Percentiles rank a stretch among this genome's conserved stretches.
These are phyloP conservation scores for Calephelis nemesis DNA, from an alignment of 1,140 invertebrate genomes.

Conservation along the genomic window DNA sequence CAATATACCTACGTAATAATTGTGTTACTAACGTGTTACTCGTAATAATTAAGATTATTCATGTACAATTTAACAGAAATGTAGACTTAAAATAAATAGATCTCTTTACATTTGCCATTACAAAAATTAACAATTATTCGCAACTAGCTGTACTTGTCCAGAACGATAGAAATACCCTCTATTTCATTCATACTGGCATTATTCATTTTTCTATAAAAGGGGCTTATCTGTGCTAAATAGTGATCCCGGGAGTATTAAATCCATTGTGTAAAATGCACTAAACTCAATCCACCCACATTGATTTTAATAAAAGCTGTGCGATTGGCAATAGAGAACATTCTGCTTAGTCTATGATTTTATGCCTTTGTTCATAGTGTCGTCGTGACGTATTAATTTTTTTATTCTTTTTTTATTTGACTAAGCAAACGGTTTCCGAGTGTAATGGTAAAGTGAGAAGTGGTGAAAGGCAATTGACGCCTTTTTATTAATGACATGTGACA, in stretches of 20 bases:
- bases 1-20: too few species aligned
- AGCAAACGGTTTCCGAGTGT: too few species aligned
- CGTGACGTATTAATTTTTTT: background rate
- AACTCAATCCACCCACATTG: slow-evolving; percentile 43
- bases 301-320: slow-evolving; percentile 20
- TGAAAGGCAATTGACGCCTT: too few species aligned
- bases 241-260: slow-evolving; percentile 62
- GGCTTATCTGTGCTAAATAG: slow-evolving; percentile 69
- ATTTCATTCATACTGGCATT: slow-evolving; percentile 68
- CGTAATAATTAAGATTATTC: too few species aligned
- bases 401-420: background rate
- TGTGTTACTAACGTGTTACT: too few species aligned
- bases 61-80: too few species aligned
- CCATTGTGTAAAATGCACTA: slow-evolving; percentile 45
- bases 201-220: slow-evolving; percentile 70
- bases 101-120: background rate
- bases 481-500: too few species aligned
- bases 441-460: too few species aligned
- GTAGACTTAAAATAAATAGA: too few species aligned
- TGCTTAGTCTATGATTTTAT: slow-evolving; percentile 16
- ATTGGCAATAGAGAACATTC: slow-evolving; percentile 6
- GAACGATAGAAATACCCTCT: slow-evolving; percentile 51
- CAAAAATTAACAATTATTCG: background rate
- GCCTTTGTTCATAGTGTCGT: background rate
- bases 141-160: slow-evolving; percentile 32